Conservation (phyloP, 2,888 invertebrate species). For the Aradus depressus region DNA sequence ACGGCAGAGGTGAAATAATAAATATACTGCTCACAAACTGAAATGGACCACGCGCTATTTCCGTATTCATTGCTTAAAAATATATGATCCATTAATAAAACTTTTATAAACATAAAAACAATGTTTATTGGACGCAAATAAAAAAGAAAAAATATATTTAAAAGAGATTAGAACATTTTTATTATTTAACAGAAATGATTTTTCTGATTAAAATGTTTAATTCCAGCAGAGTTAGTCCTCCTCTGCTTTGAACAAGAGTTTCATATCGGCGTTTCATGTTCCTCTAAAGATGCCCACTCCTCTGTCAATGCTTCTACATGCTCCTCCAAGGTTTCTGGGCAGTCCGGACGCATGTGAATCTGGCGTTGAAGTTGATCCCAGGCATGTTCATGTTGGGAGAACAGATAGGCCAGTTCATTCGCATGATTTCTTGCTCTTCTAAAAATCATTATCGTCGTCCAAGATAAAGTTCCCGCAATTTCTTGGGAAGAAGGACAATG, state of each 20-base stretch:
- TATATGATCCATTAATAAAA: neutral
- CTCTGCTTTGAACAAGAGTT: no score
- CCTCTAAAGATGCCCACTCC: neutral
- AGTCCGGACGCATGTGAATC: neutral
- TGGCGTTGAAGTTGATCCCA: neutral
- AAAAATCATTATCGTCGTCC: no score
- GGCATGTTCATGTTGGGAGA: neutral
- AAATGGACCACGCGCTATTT: neutral
- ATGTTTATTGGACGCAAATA: no score
- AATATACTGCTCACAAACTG: neutral
- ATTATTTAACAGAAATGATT: no score
- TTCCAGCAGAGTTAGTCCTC: no score
- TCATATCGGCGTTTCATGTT: no score
- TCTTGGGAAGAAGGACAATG: no score
- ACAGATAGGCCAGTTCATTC: neutral
- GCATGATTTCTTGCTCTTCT: neutral
- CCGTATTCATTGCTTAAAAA: neutral
- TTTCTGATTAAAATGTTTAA: no score
- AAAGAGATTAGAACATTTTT: no score
- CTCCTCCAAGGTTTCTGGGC: constrained; percentile 1
- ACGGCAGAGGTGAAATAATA: neutral
- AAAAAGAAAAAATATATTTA: no score
- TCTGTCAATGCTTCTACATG: neutral
- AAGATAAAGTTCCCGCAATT: no score
- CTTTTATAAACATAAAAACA: neutral